Evolutionary conservation across 2,797 vertebrate genomes (phyloP).

Genomic region (Falco novaeseelandiae): DNA sequence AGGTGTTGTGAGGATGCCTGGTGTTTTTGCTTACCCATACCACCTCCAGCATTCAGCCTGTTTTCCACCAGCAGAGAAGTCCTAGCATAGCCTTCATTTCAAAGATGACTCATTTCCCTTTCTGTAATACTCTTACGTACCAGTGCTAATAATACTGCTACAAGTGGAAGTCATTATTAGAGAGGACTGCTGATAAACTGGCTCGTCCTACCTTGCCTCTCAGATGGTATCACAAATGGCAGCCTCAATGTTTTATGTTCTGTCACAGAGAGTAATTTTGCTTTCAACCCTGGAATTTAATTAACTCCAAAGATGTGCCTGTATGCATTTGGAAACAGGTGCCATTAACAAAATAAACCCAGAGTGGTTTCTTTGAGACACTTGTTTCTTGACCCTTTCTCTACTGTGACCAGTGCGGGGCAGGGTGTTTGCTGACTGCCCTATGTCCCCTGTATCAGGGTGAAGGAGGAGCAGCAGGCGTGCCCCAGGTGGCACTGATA

Average conservation of each 20-base stretch:
- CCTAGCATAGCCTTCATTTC: constrained; percentile 8
- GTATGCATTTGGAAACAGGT: background rate
- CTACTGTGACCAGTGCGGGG: background rate
- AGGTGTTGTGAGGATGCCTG: background rate
- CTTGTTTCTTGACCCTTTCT: background rate
- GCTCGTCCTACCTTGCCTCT: background rate
- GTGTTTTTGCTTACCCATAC: background rate
- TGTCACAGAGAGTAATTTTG: background rate
- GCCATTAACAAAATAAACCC: background rate
- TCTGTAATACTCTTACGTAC: background rate
- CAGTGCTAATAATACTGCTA: constrained; percentile 9
- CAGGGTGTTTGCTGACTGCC: background rate
- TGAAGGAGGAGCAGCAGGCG: background rate
- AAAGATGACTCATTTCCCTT: constrained; percentile 43
- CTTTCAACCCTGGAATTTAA: constrained; percentile 5
- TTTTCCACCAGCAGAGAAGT: background rate
- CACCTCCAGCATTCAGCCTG: background rate
- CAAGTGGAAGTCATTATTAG: constrained; percentile 37
- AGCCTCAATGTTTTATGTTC: background rate
- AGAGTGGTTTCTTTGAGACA: background rate
- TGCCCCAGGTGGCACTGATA: background rate
- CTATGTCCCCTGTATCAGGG: accelerated
- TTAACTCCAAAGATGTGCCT: background rate
- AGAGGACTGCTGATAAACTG: constrained; percentile 31
- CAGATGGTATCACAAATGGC: background rate